Evolutionary conservation across 2,888 invertebrate genomes (phyloP).

Genomic region (Lithophane socia): DNA sequence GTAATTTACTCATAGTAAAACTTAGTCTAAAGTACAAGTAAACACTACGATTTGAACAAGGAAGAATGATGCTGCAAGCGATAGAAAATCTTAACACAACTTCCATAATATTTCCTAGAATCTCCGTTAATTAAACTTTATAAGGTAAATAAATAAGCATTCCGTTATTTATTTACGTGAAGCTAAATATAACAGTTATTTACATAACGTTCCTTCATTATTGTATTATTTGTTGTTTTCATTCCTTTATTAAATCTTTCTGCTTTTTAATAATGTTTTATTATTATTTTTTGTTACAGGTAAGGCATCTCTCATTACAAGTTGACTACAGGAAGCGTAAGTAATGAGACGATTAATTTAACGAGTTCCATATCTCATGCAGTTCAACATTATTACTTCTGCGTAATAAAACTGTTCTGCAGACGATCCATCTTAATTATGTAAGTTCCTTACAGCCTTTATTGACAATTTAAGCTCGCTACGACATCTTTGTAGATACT

Average conservation of each 20-base stretch:
- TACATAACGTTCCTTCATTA: neutral
- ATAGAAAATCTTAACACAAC: neutral
- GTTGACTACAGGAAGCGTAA: constrained; percentile 52
- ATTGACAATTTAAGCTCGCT: constrained; percentile 39
- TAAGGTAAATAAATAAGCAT: neutral
- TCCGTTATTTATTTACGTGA: neutral
- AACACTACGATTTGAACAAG: neutral
- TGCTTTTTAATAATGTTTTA: neutral
- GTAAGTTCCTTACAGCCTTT: constrained; percentile 41
- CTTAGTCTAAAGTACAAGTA: neutral
- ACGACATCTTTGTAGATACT: neutral
- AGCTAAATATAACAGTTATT: constrained; percentile 11
- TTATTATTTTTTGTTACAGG: constrained; percentile 45
- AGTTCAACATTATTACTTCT: constrained; percentile 50
- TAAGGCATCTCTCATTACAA: constrained; percentile 39
- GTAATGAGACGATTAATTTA: constrained; percentile 49
- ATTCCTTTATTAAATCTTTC: neutral
- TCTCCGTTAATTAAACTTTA: neutral
- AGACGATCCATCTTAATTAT: constrained; percentile 38
- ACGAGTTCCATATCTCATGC: constrained; percentile 45
- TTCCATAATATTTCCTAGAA: neutral
- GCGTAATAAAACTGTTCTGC: constrained; percentile 43
- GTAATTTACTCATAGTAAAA: neutral
- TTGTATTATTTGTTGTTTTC: neutral
- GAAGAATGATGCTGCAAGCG: neutral